Evolutionary conservation across 2,888 invertebrate species (phyloP).

Genomic region (Dryomyza anilis): DNA sequence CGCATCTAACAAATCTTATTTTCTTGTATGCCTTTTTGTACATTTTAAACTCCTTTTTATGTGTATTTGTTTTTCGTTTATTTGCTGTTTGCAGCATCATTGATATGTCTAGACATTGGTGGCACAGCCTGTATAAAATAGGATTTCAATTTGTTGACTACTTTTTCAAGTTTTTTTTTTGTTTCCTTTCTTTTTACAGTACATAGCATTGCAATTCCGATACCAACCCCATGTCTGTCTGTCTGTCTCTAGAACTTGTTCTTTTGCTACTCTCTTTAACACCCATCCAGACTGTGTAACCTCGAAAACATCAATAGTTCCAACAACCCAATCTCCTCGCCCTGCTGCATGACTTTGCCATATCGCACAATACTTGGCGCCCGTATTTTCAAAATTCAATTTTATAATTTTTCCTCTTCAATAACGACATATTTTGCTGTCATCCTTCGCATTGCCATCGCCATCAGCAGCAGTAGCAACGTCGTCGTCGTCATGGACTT

Average conservation of each 20-base stretch:
- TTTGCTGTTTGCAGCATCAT: too few species aligned
- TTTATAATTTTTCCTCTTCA: slow-evolving; percentile 18
- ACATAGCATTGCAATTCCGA: too few species aligned
- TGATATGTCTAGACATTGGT: too few species aligned
- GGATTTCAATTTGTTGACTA: too few species aligned
- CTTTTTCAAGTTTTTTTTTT: too few species aligned
- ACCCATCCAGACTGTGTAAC: background rate
- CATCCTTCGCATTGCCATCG: background rate
- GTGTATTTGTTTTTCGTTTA: too few species aligned
- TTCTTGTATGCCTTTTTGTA: too few species aligned
- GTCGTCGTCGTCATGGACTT: background rate
- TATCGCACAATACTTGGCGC: background rate
- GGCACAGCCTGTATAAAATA: too few species aligned
- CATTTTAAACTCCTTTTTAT: too few species aligned
- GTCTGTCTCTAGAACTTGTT: background rate
- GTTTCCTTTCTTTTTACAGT: too few species aligned
- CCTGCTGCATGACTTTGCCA: background rate
- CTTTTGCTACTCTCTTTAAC: background rate
- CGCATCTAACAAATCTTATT: too few species aligned
- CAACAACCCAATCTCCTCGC: background rate
- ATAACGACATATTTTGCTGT: slow-evolving; percentile 3
- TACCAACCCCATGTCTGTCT: too few species aligned
- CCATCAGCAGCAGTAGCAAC: background rate
- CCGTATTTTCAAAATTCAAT: slow-evolving; percentile 25
- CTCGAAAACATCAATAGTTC: background rate